These are phyloP conservation scores for Homarus gammarus DNA, from an alignment of 2,888 invertebrate genomes.

Conservation along the genomic window DNA sequence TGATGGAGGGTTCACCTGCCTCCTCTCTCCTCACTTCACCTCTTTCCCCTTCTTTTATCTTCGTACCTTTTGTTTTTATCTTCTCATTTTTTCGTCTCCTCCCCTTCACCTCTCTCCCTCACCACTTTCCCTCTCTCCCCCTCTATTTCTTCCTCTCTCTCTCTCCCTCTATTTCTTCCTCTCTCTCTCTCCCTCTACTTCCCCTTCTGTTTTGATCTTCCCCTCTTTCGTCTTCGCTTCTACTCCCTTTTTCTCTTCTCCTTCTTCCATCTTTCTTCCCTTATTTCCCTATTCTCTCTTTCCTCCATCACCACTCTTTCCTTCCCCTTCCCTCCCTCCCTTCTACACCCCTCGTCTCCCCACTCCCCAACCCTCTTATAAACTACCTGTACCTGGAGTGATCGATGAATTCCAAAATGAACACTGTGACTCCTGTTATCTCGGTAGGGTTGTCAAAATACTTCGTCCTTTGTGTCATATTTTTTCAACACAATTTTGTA, in stretches of 20 bases:
- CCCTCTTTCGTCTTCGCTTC: slow-evolving; percentile 13
- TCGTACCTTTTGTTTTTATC: too few relatives aligned
- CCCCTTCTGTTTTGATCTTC: slow-evolving; percentile 3
- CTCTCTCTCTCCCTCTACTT: slow-evolving; percentile 22
- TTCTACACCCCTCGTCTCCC: not conserved
- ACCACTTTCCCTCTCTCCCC: not conserved
- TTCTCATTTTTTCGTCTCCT: too few relatives aligned
- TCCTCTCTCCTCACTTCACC: too few relatives aligned
- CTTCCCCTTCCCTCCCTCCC: not conserved
- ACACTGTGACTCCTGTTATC: too few relatives aligned
- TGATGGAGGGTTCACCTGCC: too few relatives aligned
- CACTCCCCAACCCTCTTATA: not conserved
- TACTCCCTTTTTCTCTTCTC: slow-evolving; percentile 3
- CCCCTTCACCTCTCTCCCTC: not conserved
- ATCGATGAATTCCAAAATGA: too few relatives aligned
- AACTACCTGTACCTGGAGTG: too few relatives aligned
- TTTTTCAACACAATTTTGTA: too few relatives aligned
- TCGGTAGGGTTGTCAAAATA: too few relatives aligned
- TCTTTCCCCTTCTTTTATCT: too few relatives aligned
- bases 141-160: not conserved
- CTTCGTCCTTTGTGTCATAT: too few relatives aligned
- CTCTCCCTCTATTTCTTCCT: not conserved
- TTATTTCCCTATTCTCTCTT: too few relatives aligned
- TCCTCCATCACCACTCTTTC: not conserved
- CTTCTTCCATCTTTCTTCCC: not conserved